Conservation (phyloP, 2,888 invertebrate species). For the Pristionchus maxplancki region DNA sequence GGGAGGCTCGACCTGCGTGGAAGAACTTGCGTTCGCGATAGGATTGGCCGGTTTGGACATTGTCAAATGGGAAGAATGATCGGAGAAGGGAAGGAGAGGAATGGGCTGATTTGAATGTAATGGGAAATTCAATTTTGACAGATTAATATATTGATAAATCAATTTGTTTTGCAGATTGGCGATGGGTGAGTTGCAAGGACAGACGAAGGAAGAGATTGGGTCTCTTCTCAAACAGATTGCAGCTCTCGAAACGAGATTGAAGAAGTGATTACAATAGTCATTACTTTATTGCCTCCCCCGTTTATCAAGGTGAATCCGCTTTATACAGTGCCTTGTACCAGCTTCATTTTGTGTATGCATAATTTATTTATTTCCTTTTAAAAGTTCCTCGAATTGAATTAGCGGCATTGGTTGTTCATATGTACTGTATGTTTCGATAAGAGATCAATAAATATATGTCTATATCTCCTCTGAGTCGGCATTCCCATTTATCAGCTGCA, state of each 20-base stretch:
- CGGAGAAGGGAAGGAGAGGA: not conserved
- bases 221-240: slow-evolving; percentile 48
- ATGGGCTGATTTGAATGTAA: not conserved
- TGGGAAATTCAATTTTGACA: not conserved
- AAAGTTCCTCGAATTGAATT: not conserved
- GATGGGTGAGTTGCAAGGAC: slow-evolving; percentile 45
- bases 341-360: slow-evolving; percentile 45
- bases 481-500: slow-evolving; percentile 10
- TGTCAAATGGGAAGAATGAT: not conserved
- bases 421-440: slow-evolving; percentile 37
- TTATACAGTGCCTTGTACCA: slow-evolving; percentile 34
- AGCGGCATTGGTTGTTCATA: slow-evolving; percentile 21
- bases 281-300: not conserved
- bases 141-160: not conserved
- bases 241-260: slow-evolving; percentile 44
- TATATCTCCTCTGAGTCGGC: not conserved
- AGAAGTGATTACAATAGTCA: slow-evolving; percentile 3
- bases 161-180: not conserved
- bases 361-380: slow-evolving; percentile 15
- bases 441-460: not conserved
- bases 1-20: not conserved
- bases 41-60: slow-evolving; percentile 28
- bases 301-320: slow-evolving; percentile 16
- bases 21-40: not conserved
- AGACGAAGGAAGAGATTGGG: slow-evolving; percentile 50